Base-by-base conservation (phyloP, 2,888 invertebrate genomes). In the Sinopyrophorus schimmeli region DNA sequence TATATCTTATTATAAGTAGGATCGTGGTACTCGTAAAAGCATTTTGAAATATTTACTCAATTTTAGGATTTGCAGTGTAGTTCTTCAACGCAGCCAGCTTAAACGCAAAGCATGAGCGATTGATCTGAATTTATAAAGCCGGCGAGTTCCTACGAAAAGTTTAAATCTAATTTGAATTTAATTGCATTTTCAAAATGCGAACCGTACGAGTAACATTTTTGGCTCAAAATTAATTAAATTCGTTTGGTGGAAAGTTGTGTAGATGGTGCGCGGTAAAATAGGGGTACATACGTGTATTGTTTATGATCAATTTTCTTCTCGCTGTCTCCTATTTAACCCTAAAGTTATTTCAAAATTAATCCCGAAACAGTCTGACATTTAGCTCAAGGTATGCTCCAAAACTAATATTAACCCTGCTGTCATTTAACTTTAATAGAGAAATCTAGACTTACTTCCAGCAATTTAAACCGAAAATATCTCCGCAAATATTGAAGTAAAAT, bases 391-490 rank as follows among this genome's bases (percentile, higher is more conserved):
- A 39, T 43, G 21, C 27, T 24, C 28, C 49, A 39, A 31, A 46
- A 44, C 50, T 44, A 44, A 46, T 50, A 50, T 46, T 40, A 50
- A 50, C 46, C 34, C 20, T 27, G 10, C 30, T 38, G 51, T 51
- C 51, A 18, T 40, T 46, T 41, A 40, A 24, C 37, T 38, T 42
- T 49, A 44, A 37, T 41, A 41, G 34, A 37, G 47, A 52, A 47
- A 47, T 43, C 42, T 47, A 42, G 37, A 47, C 46, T 47, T 20
- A 47, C 52, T 47, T 43, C 38, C 31, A 52, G 47, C 39, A 52
- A 52, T 47, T 52, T 47, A 41, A 52, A 47, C 42, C 37, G 43
- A 52, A 52, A 52, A 52, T 52, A 52, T 52, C 47, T 47, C 41
- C 37, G 40, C 44, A 50, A 50, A 50, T 51, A 51, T 51, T 51